Conservation (phyloP, 2,113 vertebrate genomes). For the Clupea harengus region DNA sequence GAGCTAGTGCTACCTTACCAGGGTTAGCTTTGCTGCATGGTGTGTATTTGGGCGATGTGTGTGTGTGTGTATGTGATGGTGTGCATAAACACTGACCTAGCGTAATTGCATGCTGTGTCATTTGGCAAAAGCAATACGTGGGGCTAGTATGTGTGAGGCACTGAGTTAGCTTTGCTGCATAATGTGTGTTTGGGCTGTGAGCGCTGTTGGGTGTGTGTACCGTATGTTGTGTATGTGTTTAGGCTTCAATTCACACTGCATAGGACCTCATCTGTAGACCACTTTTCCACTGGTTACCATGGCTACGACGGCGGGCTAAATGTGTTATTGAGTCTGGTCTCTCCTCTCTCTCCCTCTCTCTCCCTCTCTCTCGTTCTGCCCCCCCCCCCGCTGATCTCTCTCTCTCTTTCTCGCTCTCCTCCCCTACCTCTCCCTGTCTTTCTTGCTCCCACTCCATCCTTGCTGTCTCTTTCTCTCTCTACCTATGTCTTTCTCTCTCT, state of each 20-base stretch:
- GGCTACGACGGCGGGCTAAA: slow-evolving; percentile 65
- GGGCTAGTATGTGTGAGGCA: not conserved
- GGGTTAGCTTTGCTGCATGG: not conserved
- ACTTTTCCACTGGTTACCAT: slow-evolving; percentile 59
- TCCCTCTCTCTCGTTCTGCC: slow-evolving; percentile 29
- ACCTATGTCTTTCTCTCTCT: slow-evolving; percentile 33
- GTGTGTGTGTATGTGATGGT: slow-evolving; percentile 3
- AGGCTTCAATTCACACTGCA: slow-evolving; percentile 39
- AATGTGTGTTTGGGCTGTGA: not conserved
- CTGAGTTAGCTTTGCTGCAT: not conserved
- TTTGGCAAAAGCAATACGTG: not conserved
- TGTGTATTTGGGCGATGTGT: not conserved
- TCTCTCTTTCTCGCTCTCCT: not conserved
- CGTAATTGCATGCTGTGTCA: slow-evolving; percentile 1
- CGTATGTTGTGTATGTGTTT: slow-evolving; percentile 16
- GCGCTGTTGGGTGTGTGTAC: not conserved
- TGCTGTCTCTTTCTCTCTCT: slow-evolving; percentile 23
- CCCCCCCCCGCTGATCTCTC: slow-evolving; percentile 6
- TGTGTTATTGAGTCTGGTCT: slow-evolving; percentile 55
- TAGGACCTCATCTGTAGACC: slow-evolving; percentile 47
- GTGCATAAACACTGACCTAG: not conserved
- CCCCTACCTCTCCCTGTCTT: not conserved
- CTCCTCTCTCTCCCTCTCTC: slow-evolving; percentile 27
- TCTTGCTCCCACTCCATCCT: slow-evolving; percentile 23
- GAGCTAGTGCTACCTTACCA: not conserved